Conservation (phyloP, 1,140 invertebrate species). For the Paralvinella palmiformis region DNA sequence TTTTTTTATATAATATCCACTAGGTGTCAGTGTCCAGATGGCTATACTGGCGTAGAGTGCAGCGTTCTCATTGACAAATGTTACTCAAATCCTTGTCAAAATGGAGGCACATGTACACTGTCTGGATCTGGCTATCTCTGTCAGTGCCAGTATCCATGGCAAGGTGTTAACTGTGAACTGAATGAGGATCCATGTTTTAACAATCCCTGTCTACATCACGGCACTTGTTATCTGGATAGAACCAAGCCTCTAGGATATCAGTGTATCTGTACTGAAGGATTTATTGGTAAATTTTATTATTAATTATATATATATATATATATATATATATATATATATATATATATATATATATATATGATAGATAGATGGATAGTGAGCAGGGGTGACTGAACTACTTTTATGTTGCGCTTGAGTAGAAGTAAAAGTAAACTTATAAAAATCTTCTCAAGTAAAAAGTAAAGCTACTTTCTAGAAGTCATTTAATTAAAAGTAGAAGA, state of each 20-base stretch:
- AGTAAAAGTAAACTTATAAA: too few species aligned
- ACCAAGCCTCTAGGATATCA: background rate
- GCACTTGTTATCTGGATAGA: slow-evolving; percentile 26
- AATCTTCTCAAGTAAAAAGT: too few species aligned
- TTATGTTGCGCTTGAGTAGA: too few species aligned
- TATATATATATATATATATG: too few species aligned
- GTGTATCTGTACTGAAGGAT: slow-evolving; percentile 15
- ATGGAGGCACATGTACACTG: slow-evolving; percentile 31
- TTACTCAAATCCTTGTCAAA: slow-evolving; percentile 31
- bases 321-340: too few species aligned
- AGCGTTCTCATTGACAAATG: slow-evolving; percentile 33
- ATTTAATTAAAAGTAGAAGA: too few species aligned
- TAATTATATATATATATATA: background rate
- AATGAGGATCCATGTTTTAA: slow-evolving; percentile 32
- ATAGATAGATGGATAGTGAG: too few species aligned
- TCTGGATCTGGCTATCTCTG: slow-evolving; percentile 61
- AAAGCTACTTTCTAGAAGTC: too few species aligned
- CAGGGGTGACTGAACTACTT: too few species aligned
- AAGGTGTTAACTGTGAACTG: slow-evolving; percentile 56
- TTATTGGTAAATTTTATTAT: slow-evolving; percentile 16
- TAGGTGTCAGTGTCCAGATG: slow-evolving; percentile 32
- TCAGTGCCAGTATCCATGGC: slow-evolving; percentile 70
- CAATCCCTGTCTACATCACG: slow-evolving; percentile 36
- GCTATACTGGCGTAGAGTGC: slow-evolving; percentile 36
- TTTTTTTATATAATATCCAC: background rate